These are phyloP conservation scores for Procavia capensis DNA, from an alignment of 2,113 vertebrate genomes.

Conservation along the genomic window DNA sequence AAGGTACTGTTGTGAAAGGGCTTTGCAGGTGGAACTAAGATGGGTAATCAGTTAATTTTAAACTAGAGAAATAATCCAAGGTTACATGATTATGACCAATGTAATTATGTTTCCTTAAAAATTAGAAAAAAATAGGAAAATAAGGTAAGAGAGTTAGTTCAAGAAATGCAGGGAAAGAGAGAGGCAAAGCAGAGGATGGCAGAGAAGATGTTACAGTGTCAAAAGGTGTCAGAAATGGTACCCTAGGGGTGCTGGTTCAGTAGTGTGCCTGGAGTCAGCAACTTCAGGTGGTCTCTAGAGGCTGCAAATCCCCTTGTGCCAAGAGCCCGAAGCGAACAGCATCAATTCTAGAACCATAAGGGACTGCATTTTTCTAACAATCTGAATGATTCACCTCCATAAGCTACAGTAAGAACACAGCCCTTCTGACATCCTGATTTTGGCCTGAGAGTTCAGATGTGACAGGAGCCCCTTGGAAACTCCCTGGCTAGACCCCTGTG, in stretches of 20 bases:
- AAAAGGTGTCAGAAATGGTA: neutral
- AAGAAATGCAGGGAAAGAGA: neutral
- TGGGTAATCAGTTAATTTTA: neutral
- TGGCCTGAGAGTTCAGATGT: no score
- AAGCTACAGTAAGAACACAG: neutral
- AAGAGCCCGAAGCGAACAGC: neutral
- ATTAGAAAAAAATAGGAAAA: neutral
- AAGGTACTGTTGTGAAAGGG: neutral
- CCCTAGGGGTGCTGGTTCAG: fast-evolving
- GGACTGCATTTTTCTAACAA: neutral
- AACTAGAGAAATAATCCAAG: neutral
- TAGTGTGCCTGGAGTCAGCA: neutral
- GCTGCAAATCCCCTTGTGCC: neutral
- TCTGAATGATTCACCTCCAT: neutral
- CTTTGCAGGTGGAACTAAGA: neutral
- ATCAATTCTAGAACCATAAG: neutral
- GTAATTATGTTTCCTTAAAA: neutral
- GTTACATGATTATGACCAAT: neutral
- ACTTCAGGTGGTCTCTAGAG: neutral
- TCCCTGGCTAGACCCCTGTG: no score
- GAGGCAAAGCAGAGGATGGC: neutral
- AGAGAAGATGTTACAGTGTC: neutral
- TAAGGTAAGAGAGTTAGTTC: neutral
- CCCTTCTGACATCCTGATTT: no score
- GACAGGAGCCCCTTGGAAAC: no score